Percentiles rank a stretch among this genome's conserved stretches.
These are phyloP conservation scores for Sepioteuthis lessoniana DNA, from an alignment of 2,888 invertebrate genomes.

Conservation along the genomic window DNA sequence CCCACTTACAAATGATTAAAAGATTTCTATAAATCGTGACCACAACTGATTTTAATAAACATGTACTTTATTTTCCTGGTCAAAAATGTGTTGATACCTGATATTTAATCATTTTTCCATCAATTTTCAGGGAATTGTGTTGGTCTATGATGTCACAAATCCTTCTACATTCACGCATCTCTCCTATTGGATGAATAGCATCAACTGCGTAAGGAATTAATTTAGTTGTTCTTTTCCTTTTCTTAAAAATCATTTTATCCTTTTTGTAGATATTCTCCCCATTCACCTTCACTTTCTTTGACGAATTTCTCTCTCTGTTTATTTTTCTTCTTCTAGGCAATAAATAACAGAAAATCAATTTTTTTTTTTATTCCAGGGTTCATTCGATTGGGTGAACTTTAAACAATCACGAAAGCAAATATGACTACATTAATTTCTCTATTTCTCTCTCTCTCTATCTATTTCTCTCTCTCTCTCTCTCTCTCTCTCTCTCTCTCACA, in stretches of 20 bases:
- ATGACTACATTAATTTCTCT: no score
- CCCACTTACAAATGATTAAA: no score
- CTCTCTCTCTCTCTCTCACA: no score
- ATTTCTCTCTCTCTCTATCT: no score
- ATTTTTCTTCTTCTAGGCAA: background rate
- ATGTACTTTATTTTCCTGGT: background rate
- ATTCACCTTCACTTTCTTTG: background rate
- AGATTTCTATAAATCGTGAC: no score
- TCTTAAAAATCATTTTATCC: background rate
- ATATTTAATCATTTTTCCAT: background rate
- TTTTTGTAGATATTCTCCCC: background rate
- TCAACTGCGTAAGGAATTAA: constrained; percentile 83
- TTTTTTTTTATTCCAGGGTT: no score
- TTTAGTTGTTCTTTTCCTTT: background rate
- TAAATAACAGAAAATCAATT: no score
- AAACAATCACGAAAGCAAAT: no score
- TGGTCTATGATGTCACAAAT: constrained; percentile 93
- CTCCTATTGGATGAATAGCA: constrained; percentile 91
- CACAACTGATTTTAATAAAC: no score
- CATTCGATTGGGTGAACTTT: no score
- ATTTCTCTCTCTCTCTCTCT: no score
- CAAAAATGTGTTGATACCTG: background rate
- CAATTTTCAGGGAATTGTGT: constrained; percentile 82
- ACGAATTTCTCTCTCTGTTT: background rate
- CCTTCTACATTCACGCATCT: constrained; percentile 91